Percentiles rank a stretch among this genome's conserved stretches.
Conservation (phyloP, 2,888 invertebrate species). For the Stenurella melanura region DNA sequence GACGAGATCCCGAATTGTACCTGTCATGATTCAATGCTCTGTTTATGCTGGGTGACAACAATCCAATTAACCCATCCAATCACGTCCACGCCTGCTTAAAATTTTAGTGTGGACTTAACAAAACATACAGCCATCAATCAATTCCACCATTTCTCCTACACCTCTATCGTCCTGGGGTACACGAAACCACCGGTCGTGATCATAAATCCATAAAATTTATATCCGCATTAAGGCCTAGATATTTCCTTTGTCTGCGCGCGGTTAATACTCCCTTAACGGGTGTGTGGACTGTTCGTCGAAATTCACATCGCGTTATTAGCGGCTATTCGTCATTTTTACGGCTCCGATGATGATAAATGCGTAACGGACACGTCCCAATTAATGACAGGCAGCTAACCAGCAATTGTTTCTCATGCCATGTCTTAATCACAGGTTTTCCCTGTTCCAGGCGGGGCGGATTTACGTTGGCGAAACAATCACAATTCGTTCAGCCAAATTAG, state of each 20-base stretch:
- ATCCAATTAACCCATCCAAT: background rate
- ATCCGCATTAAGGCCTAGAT: conserved; percentile 11
- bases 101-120: background rate
- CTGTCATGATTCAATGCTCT: background rate
- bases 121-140: conserved; percentile 20
- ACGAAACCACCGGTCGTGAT: conserved; percentile 16
- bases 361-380: background rate
- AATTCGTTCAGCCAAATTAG: too few relatives aligned
- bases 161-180: background rate
- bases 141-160: background rate
- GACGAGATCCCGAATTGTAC: background rate
- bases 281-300: background rate
- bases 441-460: background rate
- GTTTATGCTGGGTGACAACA: background rate
- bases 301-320: conserved; percentile 10
- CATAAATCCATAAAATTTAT: conserved; percentile 38
- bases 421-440: conserved; percentile 16
- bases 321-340: conserved; percentile 33
- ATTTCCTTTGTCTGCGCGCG: conserved; percentile 7
- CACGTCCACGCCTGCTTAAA: background rate
- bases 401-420: conserved; percentile 18
- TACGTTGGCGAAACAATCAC: conserved; percentile 9
- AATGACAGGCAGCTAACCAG: background rate
- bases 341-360: conserved; percentile 15
- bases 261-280: background rate